These are phyloP conservation scores for Eulemur rubriventer DNA, from an alignment of 2,797 vertebrate genomes.

Conservation along the genomic window DNA sequence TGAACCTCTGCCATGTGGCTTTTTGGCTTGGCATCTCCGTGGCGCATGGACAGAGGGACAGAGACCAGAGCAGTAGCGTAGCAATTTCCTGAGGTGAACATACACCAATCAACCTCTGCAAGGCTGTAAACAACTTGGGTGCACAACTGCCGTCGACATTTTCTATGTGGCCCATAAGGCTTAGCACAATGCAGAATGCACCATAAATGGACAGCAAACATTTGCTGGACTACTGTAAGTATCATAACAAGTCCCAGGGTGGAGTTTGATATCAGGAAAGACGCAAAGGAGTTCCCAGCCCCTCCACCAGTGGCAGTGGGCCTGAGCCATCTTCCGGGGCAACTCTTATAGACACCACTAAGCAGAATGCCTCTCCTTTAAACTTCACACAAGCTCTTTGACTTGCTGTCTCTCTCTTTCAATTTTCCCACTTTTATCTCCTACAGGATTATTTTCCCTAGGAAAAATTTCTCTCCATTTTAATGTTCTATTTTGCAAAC, in stretches of 20 bases:
- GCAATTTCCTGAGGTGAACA: constrained; percentile 55
- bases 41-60: constrained; percentile 61
- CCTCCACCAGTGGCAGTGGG: background rate
- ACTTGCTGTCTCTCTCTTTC: background rate
- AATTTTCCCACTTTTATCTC: background rate
- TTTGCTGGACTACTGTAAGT: background rate
- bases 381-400: background rate
- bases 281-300: background rate
- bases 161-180: background rate
- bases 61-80: background rate
- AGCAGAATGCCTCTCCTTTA: background rate
- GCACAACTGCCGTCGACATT: background rate
- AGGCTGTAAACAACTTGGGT: background rate
- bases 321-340: background rate
- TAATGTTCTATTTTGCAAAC: constrained; percentile 25
- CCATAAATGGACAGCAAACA: background rate
- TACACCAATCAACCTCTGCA: background rate
- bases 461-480: background rate
- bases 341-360: background rate
- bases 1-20: constrained; percentile 45
- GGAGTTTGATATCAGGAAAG: background rate
- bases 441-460: background rate
- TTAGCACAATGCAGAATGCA: background rate
- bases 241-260: background rate
- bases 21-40: constrained; percentile 37